phyloP scores from a whole-genome alignment of 2,113 vertebrate genomes.

The Alectura lathami region DNA sequence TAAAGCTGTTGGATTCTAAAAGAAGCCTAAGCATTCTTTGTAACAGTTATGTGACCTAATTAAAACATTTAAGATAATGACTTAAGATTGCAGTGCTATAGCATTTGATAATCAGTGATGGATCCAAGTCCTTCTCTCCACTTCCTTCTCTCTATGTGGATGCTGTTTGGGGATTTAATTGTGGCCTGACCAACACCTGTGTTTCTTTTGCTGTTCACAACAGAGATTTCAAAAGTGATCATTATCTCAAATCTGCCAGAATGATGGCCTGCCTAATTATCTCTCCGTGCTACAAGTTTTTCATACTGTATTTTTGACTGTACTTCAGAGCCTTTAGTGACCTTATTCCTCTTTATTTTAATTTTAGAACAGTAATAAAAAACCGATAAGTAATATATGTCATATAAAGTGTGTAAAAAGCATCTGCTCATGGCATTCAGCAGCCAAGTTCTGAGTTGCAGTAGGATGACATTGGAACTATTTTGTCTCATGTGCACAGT shows the following conservation, averaged over 20 bases:
- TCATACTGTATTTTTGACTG: neutral
- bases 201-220: neutral
- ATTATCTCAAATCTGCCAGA: neutral
- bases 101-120: neutral
- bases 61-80: neutral
- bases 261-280: neutral
- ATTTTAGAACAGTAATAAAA: neutral
- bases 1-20: constrained; percentile 49
- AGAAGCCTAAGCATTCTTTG: constrained; percentile 3
- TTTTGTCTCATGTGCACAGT: neutral
- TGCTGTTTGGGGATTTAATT: neutral
- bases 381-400: neutral
- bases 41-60: constrained; percentile 21
- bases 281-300: neutral
- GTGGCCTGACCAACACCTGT: neutral
- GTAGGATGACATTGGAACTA: neutral
- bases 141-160: neutral
- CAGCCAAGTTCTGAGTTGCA: neutral
- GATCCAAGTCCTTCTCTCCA: neutral
- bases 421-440: neutral
- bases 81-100: neutral
- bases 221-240: neutral
- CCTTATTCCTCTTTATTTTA: neutral
- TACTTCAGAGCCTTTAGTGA: neutral
- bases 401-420: neutral